Percentiles rank a stretch among this genome's conserved stretches.
Evolutionary conservation across 2,888 invertebrate species (phyloP).

Genomic region (Iphiclides podalirius): DNA sequence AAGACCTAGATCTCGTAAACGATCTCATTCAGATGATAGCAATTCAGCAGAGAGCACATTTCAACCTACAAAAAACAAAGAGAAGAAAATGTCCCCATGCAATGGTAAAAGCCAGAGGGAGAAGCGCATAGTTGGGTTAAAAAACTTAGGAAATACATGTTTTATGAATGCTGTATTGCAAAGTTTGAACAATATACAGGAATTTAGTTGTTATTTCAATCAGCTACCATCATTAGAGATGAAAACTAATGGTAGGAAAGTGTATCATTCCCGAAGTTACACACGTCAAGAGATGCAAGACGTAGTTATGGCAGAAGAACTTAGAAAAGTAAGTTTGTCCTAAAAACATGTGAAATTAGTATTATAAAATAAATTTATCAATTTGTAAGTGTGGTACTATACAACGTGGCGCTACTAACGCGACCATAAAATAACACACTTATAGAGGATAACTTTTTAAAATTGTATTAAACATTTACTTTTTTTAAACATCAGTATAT

Average conservation of each 20-base stretch:
- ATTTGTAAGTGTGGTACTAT: too few species aligned
- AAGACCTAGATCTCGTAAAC: constrained; percentile 80
- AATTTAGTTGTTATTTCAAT: constrained; percentile 90
- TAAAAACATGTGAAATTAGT: too few species aligned
- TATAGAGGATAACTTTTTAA: too few species aligned
- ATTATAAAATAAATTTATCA: too few species aligned
- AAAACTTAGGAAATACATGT: constrained; percentile 91
- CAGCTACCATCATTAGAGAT: constrained; percentile 86
- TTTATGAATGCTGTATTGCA: constrained; percentile 93
- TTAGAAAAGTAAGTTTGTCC: constrained; percentile 81
- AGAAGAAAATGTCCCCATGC: constrained; percentile 54
- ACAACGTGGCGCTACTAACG: too few species aligned
- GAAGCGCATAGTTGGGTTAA: constrained; percentile 85
- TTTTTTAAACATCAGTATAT: too few species aligned
- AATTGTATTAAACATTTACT: too few species aligned
- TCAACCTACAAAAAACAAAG: constrained; percentile 45
- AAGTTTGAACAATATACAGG: constrained; percentile 90
- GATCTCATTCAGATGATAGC: constrained; percentile 79
- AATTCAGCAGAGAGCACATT: constrained; percentile 73
- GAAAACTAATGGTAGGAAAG: constrained; percentile 79
- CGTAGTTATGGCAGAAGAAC: constrained; percentile 88
- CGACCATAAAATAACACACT: too few species aligned
- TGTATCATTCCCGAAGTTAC: constrained; percentile 81
- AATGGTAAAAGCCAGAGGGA: constrained; percentile 77
- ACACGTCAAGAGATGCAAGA: constrained; percentile 83